Evolutionary conservation across 1,140 invertebrate genomes (phyloP).

Genomic region (Aporrectodea caliginosa): DNA sequence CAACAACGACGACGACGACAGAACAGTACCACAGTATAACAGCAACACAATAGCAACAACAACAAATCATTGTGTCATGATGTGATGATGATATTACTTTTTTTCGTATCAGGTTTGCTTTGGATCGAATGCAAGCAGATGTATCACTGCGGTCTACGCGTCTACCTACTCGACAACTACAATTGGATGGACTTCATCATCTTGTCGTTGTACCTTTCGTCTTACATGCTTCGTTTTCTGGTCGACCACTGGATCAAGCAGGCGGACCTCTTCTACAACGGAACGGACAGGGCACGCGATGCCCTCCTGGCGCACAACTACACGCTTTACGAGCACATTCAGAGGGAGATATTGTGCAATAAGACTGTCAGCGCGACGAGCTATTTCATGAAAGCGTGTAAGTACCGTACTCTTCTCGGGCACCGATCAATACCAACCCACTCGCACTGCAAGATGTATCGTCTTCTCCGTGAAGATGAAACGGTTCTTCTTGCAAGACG

Average conservation of each 20-base stretch:
- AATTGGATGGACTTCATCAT: slow-evolving; percentile 54
- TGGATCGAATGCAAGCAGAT: slow-evolving; percentile 57
- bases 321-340: slow-evolving; percentile 38
- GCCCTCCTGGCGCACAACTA: slow-evolving; percentile 36
- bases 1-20: too few relatives aligned
- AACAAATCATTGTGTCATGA: neutral
- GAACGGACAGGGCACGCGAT: slow-evolving; percentile 41
- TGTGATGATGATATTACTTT: too few relatives aligned
- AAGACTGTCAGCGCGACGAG: slow-evolving; percentile 28
- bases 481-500: too few relatives aligned
- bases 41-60: too few relatives aligned
- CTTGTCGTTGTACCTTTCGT: slow-evolving; percentile 53
- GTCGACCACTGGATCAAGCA: slow-evolving; percentile 35
- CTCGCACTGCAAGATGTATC: too few relatives aligned
- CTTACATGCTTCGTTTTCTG: slow-evolving; percentile 52
- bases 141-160: slow-evolving; percentile 50
- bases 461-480: too few relatives aligned
- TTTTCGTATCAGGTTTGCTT: slow-evolving; percentile 50
- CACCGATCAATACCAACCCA: too few relatives aligned
- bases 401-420: too few relatives aligned
- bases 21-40: neutral
- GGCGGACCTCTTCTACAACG: slow-evolving; percentile 43
- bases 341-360: slow-evolving; percentile 22
- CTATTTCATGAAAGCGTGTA: slow-evolving; percentile 55
- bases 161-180: slow-evolving; percentile 52